phyloP scores from a whole-genome alignment of 2,797 vertebrate species.

The Spondyliosoma cantharus region DNA sequence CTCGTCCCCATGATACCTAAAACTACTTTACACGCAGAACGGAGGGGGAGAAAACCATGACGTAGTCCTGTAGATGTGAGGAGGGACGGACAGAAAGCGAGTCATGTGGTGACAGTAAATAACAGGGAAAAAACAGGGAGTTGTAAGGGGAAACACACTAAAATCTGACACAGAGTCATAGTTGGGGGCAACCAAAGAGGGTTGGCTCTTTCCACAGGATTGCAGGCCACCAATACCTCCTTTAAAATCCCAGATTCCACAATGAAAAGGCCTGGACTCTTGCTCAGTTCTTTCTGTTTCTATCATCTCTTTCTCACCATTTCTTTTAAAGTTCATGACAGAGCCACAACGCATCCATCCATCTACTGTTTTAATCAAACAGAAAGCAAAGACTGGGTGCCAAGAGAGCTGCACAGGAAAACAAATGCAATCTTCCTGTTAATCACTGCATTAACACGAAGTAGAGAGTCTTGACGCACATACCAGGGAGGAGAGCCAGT shows the following conservation, averaged over 20 bases:
- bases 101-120: slow-evolving; percentile 36
- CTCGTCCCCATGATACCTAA: slow-evolving; percentile 65
- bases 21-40: slow-evolving; percentile 57
- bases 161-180: slow-evolving; percentile 11
- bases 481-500: slow-evolving; percentile 65
- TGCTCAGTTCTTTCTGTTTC: slow-evolving; percentile 39
- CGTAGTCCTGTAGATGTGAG: slow-evolving; percentile 32
- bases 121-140: slow-evolving; percentile 8
- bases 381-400: slow-evolving; percentile 74
- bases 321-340: slow-evolving; percentile 66
- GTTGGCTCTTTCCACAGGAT: slow-evolving; percentile 35
- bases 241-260: slow-evolving; percentile 35
- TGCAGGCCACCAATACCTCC: slow-evolving; percentile 15
- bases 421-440: slow-evolving; percentile 78
- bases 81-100: slow-evolving; percentile 26
- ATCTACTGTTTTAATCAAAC: slow-evolving; percentile 76
- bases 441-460: slow-evolving; percentile 79
- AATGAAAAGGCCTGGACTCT: slow-evolving; percentile 31
- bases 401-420: slow-evolving; percentile 71
- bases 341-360: slow-evolving; percentile 59
- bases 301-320: slow-evolving; percentile 39
- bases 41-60: slow-evolving; percentile 16
- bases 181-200: slow-evolving; percentile 24
- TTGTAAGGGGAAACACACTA: background rate
- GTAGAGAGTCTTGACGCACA: slow-evolving; percentile 69